Percentiles rank a stretch among this genome's conserved stretches.
Evolutionary conservation across 2,113 vertebrate genomes (phyloP).

Genomic region (Hippocampus mohnikei): DNA sequence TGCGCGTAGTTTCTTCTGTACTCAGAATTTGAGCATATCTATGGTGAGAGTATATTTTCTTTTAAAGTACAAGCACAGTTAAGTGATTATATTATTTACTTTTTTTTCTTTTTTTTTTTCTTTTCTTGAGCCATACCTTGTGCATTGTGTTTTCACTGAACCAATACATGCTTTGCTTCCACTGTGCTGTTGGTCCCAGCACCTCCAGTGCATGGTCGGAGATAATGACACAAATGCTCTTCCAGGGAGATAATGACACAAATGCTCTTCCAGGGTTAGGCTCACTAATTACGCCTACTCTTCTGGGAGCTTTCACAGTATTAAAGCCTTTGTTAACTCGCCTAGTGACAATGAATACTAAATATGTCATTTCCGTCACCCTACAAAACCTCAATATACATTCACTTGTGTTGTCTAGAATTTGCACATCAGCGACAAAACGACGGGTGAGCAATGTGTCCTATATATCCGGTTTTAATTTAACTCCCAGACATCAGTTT

Average conservation of each 20-base stretch:
- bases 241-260: slow-evolving; percentile 43
- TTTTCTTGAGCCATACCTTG: background rate
- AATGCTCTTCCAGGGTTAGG: slow-evolving; percentile 28
- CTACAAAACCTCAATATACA: background rate
- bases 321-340: slow-evolving; percentile 33
- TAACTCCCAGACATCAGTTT: background rate
- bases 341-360: slow-evolving; percentile 12
- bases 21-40: background rate
- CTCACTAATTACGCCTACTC: slow-evolving; percentile 39
- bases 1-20: background rate
- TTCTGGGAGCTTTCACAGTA: slow-evolving; percentile 37
- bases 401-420: background rate
- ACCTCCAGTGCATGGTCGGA: slow-evolving; percentile 15
- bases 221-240: slow-evolving; percentile 48
- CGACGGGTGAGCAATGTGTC: slow-evolving; percentile 6
- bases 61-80: background rate
- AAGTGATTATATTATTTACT: background rate
- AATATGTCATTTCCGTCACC: background rate
- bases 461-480: slow-evolving; percentile 42
- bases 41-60: background rate
- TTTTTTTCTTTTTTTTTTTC: background rate
- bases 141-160: slow-evolving; percentile 11
- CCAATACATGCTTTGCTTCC: slow-evolving; percentile 5
- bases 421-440: background rate
- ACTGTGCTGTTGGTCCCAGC: slow-evolving; percentile 4